Evolutionary conservation across 2,113 vertebrate species (phyloP).

Genomic region (Halichoerus grypus): DNA sequence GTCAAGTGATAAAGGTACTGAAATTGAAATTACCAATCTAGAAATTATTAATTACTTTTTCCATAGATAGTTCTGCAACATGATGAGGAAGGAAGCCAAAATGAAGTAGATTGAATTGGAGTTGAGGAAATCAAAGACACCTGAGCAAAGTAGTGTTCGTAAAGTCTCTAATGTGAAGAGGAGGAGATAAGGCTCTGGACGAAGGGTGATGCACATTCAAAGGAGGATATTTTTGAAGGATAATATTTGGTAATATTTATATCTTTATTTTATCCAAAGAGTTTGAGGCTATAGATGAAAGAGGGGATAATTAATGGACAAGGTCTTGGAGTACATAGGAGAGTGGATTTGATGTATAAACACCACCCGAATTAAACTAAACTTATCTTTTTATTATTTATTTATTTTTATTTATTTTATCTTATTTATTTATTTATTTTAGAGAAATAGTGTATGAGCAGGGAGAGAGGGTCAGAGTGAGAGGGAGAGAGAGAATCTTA

Average conservation of each 20-base stretch:
- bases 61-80: background rate
- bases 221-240: background rate
- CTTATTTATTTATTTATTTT: background rate
- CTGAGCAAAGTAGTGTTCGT: background rate
- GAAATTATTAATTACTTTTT: background rate
- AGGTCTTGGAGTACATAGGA: background rate
- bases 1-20: background rate
- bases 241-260: background rate
- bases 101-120: background rate
- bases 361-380: background rate
- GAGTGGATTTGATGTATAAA: background rate
- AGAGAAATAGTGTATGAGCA: background rate
- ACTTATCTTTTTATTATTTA: background rate
- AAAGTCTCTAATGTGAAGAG: background rate
- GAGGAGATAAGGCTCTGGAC: background rate
- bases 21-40: slow-evolving; percentile 7
- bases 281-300: background rate
- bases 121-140: slow-evolving; percentile 10
- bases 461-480: background rate
- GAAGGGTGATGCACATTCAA: background rate
- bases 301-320: background rate
- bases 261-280: background rate
- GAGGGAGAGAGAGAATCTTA: too few relatives aligned
- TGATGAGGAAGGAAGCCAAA: background rate
- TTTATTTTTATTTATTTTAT: background rate